Evolutionary conservation across 2,888 invertebrate genomes (phyloP).

Genomic region (Scaptomyza parva): DNA sequence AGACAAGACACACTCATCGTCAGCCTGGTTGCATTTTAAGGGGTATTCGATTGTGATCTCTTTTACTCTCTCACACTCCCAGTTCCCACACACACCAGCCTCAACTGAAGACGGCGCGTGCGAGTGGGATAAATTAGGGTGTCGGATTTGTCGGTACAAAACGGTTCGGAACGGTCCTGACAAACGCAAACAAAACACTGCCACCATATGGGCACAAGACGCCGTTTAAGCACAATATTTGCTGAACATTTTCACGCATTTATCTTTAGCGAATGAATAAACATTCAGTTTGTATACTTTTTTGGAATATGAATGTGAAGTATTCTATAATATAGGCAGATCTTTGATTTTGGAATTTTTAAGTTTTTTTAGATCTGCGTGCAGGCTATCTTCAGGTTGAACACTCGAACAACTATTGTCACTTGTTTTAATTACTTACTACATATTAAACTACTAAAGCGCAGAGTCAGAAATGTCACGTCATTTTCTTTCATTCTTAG

Average conservation of each 20-base stretch:
- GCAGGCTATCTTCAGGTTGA: slow-evolving; percentile 14
- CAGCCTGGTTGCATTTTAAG: slow-evolving; percentile 29
- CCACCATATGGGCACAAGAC: slow-evolving; percentile 73
- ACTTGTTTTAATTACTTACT: slow-evolving; percentile 39
- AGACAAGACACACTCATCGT: slow-evolving; percentile 64
- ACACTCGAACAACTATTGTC: neutral
- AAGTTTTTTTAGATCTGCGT: neutral
- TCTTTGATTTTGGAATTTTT: neutral
- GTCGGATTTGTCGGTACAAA: slow-evolving; percentile 14
- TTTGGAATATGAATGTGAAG: slow-evolving; percentile 16
- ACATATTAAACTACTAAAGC: slow-evolving; percentile 12
- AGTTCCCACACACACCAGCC: slow-evolving; percentile 54
- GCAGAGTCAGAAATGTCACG: slow-evolving; percentile 57
- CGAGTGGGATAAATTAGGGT: slow-evolving; percentile 60
- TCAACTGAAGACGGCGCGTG: slow-evolving; percentile 59
- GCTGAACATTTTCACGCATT: slow-evolving; percentile 68
- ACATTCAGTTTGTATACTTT: slow-evolving; percentile 56
- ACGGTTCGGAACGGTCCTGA: slow-evolving; percentile 31
- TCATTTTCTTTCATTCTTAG: slow-evolving; percentile 72
- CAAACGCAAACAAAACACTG: slow-evolving; percentile 60
- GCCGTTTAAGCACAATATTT: slow-evolving; percentile 57
- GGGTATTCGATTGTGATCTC: slow-evolving; percentile 32
- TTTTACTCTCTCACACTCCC: slow-evolving; percentile 1
- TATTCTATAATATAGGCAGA: neutral
- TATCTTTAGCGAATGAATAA: slow-evolving; percentile 49